Evolutionary conservation across 2,888 invertebrate species (phyloP), one percentile per base, ranked within the genome.

Genomic region (Tuta absoluta): DNA sequence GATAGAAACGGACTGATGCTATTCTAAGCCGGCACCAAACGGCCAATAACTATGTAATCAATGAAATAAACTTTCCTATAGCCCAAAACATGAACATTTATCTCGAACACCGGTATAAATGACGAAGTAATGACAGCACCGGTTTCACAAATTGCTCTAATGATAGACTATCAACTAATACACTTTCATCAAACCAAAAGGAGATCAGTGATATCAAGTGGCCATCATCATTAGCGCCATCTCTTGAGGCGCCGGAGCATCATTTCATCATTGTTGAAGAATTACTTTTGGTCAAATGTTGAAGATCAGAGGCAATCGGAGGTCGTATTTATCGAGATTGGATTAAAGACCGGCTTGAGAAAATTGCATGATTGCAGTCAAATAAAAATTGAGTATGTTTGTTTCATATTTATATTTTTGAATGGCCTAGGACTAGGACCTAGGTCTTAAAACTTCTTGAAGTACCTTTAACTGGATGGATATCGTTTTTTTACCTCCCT

Each of bases 141-240:
- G 24, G 33, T 33, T n/a, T 19, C 33, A 53, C 19, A 62, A 48
- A 28, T 28, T 12, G 28, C 19, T 14, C 3, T 62, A 62, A 62
- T 62, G 51, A 49, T 21, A 49, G 63, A 45, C 59, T 63, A 65
- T 65, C 65, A 63, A 67, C 65, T 68, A 67, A 68, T 68, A 68
- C 62, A 63, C 64, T 67, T 66, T 62, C 63, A 67, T 66, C 61
- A 62, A 57, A 53, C 62, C 21, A 38, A 58, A 58, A 58, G 17
- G 17, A 38, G 58, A 58, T n/a, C 56, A 41, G 24, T 66, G 63
- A 51, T 65, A 65, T 21, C 58, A 58, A 58, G 56, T 56, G 38
- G 21, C 58, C 37, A 58, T 58, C 62, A 51, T 64, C 67, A 64
- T 67, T 65, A 67, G 24, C 49, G 17, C 28, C 23, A 23, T 14